These are phyloP conservation scores for Drosophila borborema DNA, from an alignment of 2,888 invertebrate genomes.

Conservation along the genomic window DNA sequence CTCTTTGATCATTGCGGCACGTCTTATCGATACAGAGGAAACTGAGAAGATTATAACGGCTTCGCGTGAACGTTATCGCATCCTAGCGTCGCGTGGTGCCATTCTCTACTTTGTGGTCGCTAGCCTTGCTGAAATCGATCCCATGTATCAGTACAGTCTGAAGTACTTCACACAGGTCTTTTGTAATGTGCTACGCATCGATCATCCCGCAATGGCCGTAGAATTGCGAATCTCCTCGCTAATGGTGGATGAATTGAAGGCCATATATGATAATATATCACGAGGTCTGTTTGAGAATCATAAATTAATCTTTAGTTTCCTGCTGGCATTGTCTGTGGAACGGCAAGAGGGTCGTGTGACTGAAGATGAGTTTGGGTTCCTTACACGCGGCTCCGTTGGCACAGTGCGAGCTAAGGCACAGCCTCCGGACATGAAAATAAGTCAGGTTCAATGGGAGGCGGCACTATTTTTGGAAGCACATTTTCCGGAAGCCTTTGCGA, in stretches of 20 bases:
- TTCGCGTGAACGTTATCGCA: conserved; percentile 93
- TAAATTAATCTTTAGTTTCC: conserved; percentile 94
- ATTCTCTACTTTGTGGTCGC: conserved; percentile 96
- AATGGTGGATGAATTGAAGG: conserved; percentile 91
- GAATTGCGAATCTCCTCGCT: conserved; percentile 89
- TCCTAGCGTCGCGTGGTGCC: conserved; percentile 94
- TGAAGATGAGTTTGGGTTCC: conserved; percentile 90
- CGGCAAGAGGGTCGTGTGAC: conserved; percentile 87
- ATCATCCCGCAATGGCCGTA: conserved; percentile 89
- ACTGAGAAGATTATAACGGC: conserved; percentile 94
- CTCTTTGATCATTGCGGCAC: conserved; percentile 94
- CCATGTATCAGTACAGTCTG: conserved; percentile 98
- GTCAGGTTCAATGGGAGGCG: conserved; percentile 90
- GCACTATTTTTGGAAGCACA: conserved; percentile 88
- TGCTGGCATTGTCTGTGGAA: conserved; percentile 91
- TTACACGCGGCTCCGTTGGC: conserved; percentile 91
- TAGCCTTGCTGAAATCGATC: conserved; percentile 94
- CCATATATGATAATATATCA: conserved; percentile 94
- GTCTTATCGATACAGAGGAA: conserved; percentile 93
- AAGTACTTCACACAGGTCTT: conserved; percentile 94
- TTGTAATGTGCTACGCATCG: conserved; percentile 91
- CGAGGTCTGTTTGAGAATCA: conserved; percentile 96
- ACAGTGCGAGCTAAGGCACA: conserved; percentile 86
- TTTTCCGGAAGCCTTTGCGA: conserved; percentile 86
- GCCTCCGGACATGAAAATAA: conserved; percentile 86